Evolutionary conservation across 2,888 invertebrate genomes (phyloP).

Genomic region (Cheilosia impressa): DNA sequence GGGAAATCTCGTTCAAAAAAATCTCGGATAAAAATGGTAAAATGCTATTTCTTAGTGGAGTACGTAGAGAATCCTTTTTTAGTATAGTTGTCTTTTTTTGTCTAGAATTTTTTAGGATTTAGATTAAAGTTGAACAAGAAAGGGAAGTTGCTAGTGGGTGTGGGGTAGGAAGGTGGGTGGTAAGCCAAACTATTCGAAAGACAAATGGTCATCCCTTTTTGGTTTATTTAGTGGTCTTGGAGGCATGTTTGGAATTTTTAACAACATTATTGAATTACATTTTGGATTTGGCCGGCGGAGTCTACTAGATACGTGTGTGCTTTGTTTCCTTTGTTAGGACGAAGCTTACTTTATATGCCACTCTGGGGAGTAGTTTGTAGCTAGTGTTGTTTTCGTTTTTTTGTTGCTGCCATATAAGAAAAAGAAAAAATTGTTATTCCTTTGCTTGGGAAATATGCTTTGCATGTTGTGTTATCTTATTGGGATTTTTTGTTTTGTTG

Average conservation of each 20-base stretch:
- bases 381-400: neutral
- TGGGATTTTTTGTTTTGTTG: conserved; percentile 16
- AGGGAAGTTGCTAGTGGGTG: neutral
- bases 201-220: conserved; percentile 68
- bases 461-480: conserved; percentile 55
- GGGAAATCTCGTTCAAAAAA: conserved; percentile 38
- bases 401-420: neutral
- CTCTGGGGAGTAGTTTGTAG: conserved; percentile 64
- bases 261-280: conserved; percentile 70
- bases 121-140: conserved; percentile 48
- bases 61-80: conserved; percentile 47
- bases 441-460: conserved; percentile 41
- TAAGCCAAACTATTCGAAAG: conserved; percentile 39
- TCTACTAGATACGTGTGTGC: conserved; percentile 1
- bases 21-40: conserved; percentile 58
- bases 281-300: conserved; percentile 28
- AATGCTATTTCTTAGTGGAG: conserved; percentile 53
- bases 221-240: conserved; percentile 65
- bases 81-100: conserved; percentile 13
- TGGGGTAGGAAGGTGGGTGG: neutral
- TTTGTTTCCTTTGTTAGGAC: conserved; percentile 34
- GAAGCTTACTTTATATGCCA: conserved; percentile 49
- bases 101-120: conserved; percentile 42
- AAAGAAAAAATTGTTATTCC: conserved; percentile 14
- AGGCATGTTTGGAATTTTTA: conserved; percentile 68